Evolutionary conservation across 2,888 invertebrate genomes (phyloP), one percentile per base, ranked within the genome.

Genomic region (Bibio marci): DNA sequence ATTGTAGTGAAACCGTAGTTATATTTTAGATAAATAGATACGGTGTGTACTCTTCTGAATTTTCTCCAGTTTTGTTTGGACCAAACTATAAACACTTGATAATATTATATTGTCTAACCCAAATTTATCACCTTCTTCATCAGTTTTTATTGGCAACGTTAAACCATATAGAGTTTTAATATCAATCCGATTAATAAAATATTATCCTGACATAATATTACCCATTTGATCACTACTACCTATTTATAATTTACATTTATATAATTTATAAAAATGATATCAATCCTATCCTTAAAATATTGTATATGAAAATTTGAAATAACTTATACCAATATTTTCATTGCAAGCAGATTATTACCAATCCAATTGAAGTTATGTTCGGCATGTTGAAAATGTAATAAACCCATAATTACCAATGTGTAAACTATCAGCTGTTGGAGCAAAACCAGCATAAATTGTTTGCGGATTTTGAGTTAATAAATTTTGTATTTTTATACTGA

Each of bases 201-300:
- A 91, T 59, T 90, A 81, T 0, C 98, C 98, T 13, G 91, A 76
- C 61, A 75, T 73, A 35, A 95, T 82, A 57, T 95, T 95, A n/a
- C 95, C 97, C 75, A 91, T 80, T 67, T 98, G 98, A 64, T 98
- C 98, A 58, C 78, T 81, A 2, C 97, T 97, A 39, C 97, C 97
- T 52, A 98, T 66, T 80, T 94, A 94, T 62, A 94, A 83, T 41
- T 65, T 66, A 54, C 97, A 95, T 22, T 80, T 67, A 56, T 80
- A 72, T 17, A 73, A 66, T 43, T 77, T 70, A 38, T 75, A 66
- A 41, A 97, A 68, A 62, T 88, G 74, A 30, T 83, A 59, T 95
- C 95, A 97, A 61, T 97, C 97, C 52, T 88, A 90, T 0, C 92
- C 82, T 63, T 97, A 97, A 54, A 98, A 88, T 45, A 91, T 68